phyloP scores from a whole-genome alignment of 2,797 vertebrate genomes.

The Phrynocephalus forsythii region DNA sequence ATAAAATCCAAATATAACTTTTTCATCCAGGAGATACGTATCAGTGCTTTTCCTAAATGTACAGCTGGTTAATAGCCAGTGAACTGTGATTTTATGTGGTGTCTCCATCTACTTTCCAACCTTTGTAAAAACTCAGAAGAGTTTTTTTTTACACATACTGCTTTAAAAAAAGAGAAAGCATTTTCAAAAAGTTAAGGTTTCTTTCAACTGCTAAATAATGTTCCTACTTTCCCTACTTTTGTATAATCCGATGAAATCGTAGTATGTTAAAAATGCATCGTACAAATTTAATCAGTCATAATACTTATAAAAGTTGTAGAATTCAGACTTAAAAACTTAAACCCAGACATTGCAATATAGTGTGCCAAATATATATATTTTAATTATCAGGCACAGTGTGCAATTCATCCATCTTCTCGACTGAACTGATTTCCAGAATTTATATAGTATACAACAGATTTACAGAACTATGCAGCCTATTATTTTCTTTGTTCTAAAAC shows the following conservation, averaged over 20 bases:
- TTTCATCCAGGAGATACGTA: conserved; percentile 44
- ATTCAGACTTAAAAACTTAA: conserved; percentile 44
- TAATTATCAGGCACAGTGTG: conserved; percentile 25
- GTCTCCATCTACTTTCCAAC: background rate
- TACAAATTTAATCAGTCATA: conserved; percentile 20
- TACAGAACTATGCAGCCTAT: background rate
- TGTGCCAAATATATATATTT: conserved; percentile 39
- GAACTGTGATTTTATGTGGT: conserved; percentile 33
- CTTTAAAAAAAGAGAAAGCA: background rate
- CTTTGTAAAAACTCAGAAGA: background rate
- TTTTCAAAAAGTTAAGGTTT: conserved; percentile 9
- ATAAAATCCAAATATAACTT: conserved; percentile 68
- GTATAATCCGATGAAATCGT: background rate
- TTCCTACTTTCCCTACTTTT: conserved; percentile 33
- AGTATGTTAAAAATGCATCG: background rate
- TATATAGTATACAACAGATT: background rate
- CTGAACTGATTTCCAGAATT: background rate
- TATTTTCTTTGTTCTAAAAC: background rate
- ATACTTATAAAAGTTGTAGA: conserved; percentile 49
- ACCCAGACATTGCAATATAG: conserved; percentile 37
- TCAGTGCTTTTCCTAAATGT: conserved; percentile 47
- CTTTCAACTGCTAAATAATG: conserved; percentile 32
- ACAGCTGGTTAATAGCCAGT: conserved; percentile 40
- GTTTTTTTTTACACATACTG: background rate
- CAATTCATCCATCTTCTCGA: conserved; percentile 35